Base-by-base conservation (phyloP, 2,888 invertebrate species). In the Diarsia dahlii region DNA sequence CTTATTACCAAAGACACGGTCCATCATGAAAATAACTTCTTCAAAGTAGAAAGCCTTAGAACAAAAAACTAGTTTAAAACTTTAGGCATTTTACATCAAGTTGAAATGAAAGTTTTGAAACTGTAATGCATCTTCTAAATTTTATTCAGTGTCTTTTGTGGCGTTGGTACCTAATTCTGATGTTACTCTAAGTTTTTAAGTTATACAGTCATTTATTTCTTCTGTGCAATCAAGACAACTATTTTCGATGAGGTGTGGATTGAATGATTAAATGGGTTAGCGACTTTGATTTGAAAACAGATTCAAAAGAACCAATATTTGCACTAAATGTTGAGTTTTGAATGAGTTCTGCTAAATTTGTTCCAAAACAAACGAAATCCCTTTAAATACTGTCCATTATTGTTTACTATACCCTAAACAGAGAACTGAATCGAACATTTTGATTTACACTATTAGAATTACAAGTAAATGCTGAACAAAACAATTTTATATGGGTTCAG, bases 11-110 rank as follows among this genome's bases (percentile, higher is more conserved):
- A 66, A 56, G 54, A 20, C 58, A 48, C 15, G 48, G 66, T 73
- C 23, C 34, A 66, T 80, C 48, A 80, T 13, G 50, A 50, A 46
- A 79, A 62, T 72, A 13, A 60, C 15, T 18, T 78, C 18, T 66
- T 46, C 63, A 46, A 68, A 80, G 48, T 52, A 50, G 45, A 63
- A 63, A 65, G 18, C 12, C 48, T 46, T 73, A 15, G 20, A 65
- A 48, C 39, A 60, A 68, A 80, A 78, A 74, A 48, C 52, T 60
- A 78, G 62, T 68, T 81, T 67, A 54, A 76, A 80, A 80, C 67
- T 80, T 80, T 45, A n/a, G 54, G 54, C 69, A 15, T 60, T 80
- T 69, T 15, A 23, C 56, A 45, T 63, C 34, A 63, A 81, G 34
- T 70, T 81, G 56, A 9, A 70, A 70, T 67, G n/a, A 70, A 70